Conservation (phyloP, 2,888 invertebrate genomes). For the Habrosyne pyritoides region DNA sequence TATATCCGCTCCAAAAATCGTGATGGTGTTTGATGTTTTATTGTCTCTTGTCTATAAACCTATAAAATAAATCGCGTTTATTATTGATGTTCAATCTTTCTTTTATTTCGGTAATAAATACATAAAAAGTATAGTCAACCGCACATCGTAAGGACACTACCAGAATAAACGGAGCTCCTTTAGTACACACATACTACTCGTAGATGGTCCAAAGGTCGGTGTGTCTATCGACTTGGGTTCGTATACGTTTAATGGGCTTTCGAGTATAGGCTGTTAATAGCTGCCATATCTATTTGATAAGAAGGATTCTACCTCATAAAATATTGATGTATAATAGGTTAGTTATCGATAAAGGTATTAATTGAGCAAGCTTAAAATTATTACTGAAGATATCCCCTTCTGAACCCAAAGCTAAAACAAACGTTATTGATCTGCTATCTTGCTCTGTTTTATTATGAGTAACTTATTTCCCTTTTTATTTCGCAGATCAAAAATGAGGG, state of each 20-base stretch:
- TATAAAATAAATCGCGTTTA: not conserved
- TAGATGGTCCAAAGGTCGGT: too few species aligned
- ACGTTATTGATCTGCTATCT: too few species aligned
- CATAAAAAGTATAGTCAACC: too few species aligned
- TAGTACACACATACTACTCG: too few species aligned
- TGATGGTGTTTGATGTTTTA: not conserved
- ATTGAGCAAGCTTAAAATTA: not conserved
- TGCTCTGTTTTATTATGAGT: not conserved
- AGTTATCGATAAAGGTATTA: not conserved
- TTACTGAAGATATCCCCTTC: too few species aligned
- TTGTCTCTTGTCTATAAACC: not conserved
- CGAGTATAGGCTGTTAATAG: not conserved
- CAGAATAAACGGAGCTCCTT: too few species aligned
- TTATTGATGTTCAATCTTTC: not conserved
- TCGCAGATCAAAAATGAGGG: slow-evolving; percentile 64
- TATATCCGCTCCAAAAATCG: not conserved
- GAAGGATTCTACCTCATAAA: not conserved
- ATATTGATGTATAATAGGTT: not conserved
- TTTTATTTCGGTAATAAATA: not conserved
- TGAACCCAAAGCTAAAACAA: too few species aligned
- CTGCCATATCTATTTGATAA: not conserved
- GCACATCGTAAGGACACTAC: too few species aligned
- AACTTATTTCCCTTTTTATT: slow-evolving; percentile 23
- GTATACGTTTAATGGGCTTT: not conserved
- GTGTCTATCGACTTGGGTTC: too few species aligned